Percentiles rank a stretch among this genome's conserved stretches.
These are phyloP conservation scores for Chromobotia macracanthus DNA, from an alignment of 2,797 vertebrate genomes.

Conservation along the genomic window DNA sequence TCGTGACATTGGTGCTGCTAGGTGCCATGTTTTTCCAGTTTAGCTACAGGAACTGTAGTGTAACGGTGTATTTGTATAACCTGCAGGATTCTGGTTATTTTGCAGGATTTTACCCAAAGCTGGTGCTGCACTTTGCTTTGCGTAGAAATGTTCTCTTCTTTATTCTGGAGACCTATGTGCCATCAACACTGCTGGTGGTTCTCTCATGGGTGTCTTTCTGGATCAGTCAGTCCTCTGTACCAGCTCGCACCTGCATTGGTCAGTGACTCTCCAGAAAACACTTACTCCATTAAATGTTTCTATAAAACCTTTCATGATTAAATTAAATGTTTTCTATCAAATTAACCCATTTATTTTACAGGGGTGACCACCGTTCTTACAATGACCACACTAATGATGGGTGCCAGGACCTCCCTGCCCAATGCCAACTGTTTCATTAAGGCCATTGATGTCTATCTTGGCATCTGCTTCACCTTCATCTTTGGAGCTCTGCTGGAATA, in stretches of 20 bases:
- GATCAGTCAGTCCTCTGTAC: constrained; percentile 91
- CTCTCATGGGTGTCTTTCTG: constrained; percentile 93
- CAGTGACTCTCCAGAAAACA: background rate
- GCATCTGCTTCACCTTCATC: constrained; percentile 91
- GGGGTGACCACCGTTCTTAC: constrained; percentile 94
- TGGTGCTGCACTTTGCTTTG: constrained; percentile 89
- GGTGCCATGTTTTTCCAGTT: background rate
- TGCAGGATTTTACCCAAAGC: constrained; percentile 83
- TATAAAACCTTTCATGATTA: constrained; percentile 47
- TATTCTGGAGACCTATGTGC: constrained; percentile 89
- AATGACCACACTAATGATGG: constrained; percentile 97
- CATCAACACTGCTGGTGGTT: constrained; percentile 87
- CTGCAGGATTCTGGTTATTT: background rate
- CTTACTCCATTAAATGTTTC: background rate
- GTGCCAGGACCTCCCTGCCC: constrained; percentile 85
- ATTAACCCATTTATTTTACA: constrained; percentile 54
- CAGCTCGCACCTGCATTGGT: constrained; percentile 90
- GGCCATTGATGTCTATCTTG: constrained; percentile 89
- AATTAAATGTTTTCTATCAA: background rate
- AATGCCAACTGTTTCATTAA: constrained; percentile 96
- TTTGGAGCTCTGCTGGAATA: constrained; percentile 88
- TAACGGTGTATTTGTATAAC: background rate
- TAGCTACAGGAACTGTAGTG: background rate
- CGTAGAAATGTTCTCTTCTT: constrained; percentile 91
- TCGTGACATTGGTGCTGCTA: background rate